A percentile compares a stretch with the other conserved stretches of the same genome.
These are phyloP conservation scores for Meta bourneti DNA, from an alignment of 2,888 invertebrate species.

Conservation along the genomic window DNA sequence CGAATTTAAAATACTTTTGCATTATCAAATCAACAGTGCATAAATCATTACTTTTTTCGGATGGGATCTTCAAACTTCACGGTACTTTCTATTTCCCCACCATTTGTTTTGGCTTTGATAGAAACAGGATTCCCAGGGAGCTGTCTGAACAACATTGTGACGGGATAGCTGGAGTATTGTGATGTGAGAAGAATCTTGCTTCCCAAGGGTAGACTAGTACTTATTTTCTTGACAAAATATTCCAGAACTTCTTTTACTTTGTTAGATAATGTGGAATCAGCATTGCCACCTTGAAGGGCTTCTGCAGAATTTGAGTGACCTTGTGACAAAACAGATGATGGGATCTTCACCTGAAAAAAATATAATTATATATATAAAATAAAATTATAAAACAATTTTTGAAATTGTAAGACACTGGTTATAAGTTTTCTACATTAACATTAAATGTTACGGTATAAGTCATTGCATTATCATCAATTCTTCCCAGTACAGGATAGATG, in stretches of 20 bases:
- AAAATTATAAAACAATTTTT: no score
- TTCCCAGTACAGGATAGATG: no score
- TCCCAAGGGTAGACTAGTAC: conserved; percentile 50
- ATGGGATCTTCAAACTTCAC: conserved; percentile 66
- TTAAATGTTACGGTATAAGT: no score
- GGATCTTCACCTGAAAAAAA: conserved; percentile 43
- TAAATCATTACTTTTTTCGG: conserved; percentile 36
- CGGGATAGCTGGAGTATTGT: conserved; percentile 46
- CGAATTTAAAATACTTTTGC: neutral
- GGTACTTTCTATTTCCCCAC: conserved; percentile 58
- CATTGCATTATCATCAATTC: no score
- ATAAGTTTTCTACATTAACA: no score
- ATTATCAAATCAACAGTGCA: neutral
- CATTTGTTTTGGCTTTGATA: conserved; percentile 46
- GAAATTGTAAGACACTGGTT: no score
- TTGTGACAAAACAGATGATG: conserved; percentile 48
- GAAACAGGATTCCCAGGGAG: conserved; percentile 50
- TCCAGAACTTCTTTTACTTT: conserved; percentile 40
- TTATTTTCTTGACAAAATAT: conserved; percentile 54
- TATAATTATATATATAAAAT: no score
- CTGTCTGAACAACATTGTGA: conserved; percentile 64
- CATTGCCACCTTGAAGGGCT: conserved; percentile 35
- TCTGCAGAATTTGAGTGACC: conserved; percentile 64
- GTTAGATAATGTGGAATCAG: conserved; percentile 37
- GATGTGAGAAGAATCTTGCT: conserved; percentile 47